Conservation (phyloP, 2,888 invertebrate species). For the Papilio gigon region DNA sequence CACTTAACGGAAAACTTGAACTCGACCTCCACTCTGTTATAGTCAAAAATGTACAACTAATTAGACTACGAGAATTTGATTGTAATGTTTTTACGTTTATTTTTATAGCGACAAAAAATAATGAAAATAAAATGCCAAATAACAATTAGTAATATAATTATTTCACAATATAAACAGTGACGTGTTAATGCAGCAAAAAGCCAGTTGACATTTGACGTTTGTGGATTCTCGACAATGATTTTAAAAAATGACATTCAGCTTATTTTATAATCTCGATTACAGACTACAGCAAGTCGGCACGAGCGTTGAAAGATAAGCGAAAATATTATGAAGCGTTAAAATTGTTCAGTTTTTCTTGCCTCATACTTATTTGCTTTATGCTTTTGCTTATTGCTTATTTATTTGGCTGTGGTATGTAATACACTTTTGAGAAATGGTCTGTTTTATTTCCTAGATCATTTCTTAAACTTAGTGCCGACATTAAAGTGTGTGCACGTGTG, state of each 20-base stretch:
- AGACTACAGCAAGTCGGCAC: neutral
- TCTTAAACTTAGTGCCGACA: too few species aligned
- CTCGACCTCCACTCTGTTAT: neutral
- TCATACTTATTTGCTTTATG: too few species aligned
- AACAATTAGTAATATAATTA: slow-evolving; percentile 1
- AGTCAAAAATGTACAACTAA: slow-evolving; percentile 10
- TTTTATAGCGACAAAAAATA: neutral
- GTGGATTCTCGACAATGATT: neutral
- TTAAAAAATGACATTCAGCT: slow-evolving; percentile 8
- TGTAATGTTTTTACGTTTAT: neutral
- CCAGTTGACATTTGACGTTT: neutral
- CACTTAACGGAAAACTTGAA: neutral
- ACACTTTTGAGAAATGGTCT: too few species aligned
- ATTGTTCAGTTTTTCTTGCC: too few species aligned
- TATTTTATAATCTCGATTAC: neutral
- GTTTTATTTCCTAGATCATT: too few species aligned
- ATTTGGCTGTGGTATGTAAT: too few species aligned
- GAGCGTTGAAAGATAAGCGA: too few species aligned
- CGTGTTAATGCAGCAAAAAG: slow-evolving; percentile 29
- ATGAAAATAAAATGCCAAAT: neutral
- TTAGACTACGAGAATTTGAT: neutral
- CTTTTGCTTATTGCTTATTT: too few species aligned
- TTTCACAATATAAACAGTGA: slow-evolving; percentile 34
- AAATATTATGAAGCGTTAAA: too few species aligned
- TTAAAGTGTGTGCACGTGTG: too few species aligned